Conservation (phyloP, 2,888 invertebrate species). For the Troides oblongomaculatus region DNA sequence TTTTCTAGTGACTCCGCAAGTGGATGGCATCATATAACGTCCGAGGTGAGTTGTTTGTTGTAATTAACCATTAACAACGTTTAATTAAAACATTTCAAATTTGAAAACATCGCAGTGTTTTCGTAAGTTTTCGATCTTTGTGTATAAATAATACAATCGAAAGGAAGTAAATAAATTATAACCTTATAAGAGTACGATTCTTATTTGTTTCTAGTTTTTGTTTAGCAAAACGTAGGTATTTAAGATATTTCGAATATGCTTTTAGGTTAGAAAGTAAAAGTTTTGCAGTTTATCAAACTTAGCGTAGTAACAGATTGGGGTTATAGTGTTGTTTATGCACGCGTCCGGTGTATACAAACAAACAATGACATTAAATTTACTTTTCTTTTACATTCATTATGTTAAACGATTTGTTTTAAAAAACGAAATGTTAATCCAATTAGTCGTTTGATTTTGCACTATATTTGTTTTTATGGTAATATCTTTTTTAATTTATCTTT, state of each 20-base stretch:
- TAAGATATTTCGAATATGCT: constrained; percentile 23
- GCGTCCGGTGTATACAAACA: constrained; percentile 25
- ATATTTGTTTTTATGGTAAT: background rate
- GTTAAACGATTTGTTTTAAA: background rate
- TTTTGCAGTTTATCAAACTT: constrained; percentile 25
- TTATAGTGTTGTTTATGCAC: constrained; percentile 19
- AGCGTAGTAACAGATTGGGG: constrained; percentile 16
- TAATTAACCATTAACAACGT: constrained; percentile 19
- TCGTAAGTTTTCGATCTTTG: background rate
- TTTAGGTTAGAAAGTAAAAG: constrained; percentile 30
- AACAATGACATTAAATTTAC: constrained; percentile 16
- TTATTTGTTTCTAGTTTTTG: constrained; percentile 23
- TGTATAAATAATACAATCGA: constrained; percentile 5
- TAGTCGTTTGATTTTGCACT: background rate
- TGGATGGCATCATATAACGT: constrained; percentile 83
- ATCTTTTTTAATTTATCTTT: too few species aligned
- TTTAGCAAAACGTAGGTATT: background rate
- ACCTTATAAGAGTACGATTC: constrained; percentile 17
- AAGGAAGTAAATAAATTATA: constrained; percentile 16
- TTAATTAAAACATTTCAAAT: constrained; percentile 14
- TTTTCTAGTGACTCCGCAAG: constrained; percentile 87
- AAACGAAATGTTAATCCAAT: background rate
- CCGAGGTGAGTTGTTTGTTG: constrained; percentile 77
- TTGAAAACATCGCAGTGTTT: constrained; percentile 5
- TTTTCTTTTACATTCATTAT: background rate